A percentile compares a stretch with the other conserved stretches of the same genome.
Conservation (phyloP, 2,113 vertebrate species). For the Grantiella picta region DNA sequence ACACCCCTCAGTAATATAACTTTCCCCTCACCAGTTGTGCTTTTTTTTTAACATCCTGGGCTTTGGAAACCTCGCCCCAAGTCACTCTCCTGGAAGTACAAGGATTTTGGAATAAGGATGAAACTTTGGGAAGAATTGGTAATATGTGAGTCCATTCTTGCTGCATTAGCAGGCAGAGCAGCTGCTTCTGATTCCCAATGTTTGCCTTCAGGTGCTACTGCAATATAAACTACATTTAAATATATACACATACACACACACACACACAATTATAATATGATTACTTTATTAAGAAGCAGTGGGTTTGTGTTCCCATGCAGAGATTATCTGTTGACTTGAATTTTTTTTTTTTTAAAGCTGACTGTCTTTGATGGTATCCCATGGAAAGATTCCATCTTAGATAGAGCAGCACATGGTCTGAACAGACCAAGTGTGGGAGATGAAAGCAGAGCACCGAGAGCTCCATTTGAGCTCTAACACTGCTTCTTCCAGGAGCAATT, state of each 20-base stretch:
- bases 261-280: neutral
- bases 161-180: neutral
- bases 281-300: neutral
- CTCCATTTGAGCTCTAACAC: neutral
- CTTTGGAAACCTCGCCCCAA: neutral
- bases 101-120: neutral
- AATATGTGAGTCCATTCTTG: neutral
- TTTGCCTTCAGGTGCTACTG: neutral
- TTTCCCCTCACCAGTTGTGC: neutral
- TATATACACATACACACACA: neutral
- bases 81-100: neutral
- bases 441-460: neutral
- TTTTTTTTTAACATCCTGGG: neutral
- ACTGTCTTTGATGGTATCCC: neutral
- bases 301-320: conserved; percentile 2
- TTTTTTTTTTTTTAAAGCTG: neutral
- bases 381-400: neutral
- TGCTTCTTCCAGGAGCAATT: neutral
- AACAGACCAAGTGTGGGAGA: neutral
- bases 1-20: fast-evolving
- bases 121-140: neutral
- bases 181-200: neutral
- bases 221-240: conserved; percentile 1
- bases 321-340: neutral
- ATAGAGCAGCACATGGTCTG: neutral